These are phyloP conservation scores for Macrophya alboannulata DNA, from an alignment of 2,888 invertebrate species.

Conservation along the genomic window DNA sequence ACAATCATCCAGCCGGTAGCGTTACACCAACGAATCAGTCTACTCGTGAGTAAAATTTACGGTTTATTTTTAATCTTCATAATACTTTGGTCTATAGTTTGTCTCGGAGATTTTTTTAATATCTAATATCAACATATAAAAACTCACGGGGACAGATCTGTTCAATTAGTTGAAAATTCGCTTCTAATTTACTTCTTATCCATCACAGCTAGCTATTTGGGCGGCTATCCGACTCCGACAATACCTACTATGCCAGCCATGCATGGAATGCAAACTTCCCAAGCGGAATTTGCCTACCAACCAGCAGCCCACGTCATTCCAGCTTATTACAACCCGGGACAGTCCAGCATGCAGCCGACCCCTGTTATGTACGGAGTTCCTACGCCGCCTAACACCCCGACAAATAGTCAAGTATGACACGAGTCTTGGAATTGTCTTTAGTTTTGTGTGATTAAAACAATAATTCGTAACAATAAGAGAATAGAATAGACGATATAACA, in stretches of 20 bases:
- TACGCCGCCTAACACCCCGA: constrained; percentile 77
- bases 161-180: not conserved
- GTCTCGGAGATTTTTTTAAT: not conserved
- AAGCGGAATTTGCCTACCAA: constrained; percentile 75
- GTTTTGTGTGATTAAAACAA: not conserved
- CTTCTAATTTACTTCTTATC: not conserved
- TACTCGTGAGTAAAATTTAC: constrained; percentile 67
- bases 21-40: constrained; percentile 76
- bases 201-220: constrained; percentile 74
- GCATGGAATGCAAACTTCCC: constrained; percentile 69
- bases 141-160: not conserved
- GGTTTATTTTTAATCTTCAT: not conserved
- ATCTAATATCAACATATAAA: not conserved
- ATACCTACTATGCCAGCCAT: constrained; percentile 26
- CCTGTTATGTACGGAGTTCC: constrained; percentile 78
- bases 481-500: not conserved
- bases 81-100: no score
- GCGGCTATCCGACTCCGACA: constrained; percentile 72
- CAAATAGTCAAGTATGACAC: constrained; percentile 73
- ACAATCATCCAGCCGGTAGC: constrained; percentile 64
- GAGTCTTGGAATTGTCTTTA: not conserved
- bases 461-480: not conserved
- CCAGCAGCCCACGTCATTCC: constrained; percentile 76
- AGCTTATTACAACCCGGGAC: constrained; percentile 74
- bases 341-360: constrained; percentile 75